These are phyloP conservation scores for Euclidia mi DNA, from an alignment of 2,888 invertebrate species.

Conservation along the genomic window DNA sequence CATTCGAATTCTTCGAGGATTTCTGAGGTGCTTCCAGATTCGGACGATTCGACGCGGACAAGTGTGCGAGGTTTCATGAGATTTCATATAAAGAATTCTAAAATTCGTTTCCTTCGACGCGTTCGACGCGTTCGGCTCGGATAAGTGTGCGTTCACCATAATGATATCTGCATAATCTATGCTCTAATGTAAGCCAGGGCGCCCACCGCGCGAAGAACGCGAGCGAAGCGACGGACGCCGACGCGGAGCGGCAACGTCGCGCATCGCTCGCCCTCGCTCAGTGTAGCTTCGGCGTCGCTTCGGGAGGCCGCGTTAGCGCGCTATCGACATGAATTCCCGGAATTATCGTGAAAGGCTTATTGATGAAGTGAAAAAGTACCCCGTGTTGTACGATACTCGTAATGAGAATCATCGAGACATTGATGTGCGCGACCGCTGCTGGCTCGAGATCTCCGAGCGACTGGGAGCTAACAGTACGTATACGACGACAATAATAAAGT, in stretches of 20 bases:
- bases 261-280: constrained; percentile 23
- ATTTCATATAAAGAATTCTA: too few relatives aligned
- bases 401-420: constrained; percentile 84
- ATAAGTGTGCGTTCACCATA: too few relatives aligned
- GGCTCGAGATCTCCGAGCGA: constrained; percentile 81
- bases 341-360: constrained; percentile 79
- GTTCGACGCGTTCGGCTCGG: too few relatives aligned
- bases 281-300: too few relatives aligned
- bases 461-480: constrained; percentile 77
- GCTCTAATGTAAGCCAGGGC: constrained; percentile 73
- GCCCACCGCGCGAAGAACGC: constrained; percentile 75
- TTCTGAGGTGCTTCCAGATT: too few relatives aligned
- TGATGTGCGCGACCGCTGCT: constrained; percentile 82
- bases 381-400: constrained; percentile 83
- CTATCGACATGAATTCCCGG: constrained; percentile 59
- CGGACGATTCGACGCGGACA: too few relatives aligned
- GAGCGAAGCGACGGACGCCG: constrained; percentile 67
- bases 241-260: constrained; percentile 76
- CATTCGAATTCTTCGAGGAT: too few relatives aligned
- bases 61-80: too few relatives aligned
- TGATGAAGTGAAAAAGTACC: constrained; percentile 83
- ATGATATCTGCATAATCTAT: too few relatives aligned
- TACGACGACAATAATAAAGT: background rate
- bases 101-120: too few relatives aligned
- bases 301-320: too few relatives aligned